A percentile compares a stretch with the other conserved stretches of the same genome.
Conservation (phyloP, 2,113 vertebrate genomes). For the Actinemys pallida region DNA sequence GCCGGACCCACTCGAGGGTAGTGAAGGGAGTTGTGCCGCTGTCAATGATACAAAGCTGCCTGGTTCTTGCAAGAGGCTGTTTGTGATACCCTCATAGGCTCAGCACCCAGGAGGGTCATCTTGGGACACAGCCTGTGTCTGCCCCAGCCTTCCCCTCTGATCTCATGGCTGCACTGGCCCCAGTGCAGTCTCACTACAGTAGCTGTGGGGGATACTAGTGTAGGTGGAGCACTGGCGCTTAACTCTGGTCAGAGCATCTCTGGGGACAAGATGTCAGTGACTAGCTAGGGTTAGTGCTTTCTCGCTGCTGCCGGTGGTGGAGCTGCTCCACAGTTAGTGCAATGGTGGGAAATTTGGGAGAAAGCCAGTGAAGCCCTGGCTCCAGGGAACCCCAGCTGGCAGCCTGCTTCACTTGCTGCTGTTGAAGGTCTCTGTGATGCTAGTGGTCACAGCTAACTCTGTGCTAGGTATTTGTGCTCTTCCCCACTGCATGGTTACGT, state of each 20-base stretch:
- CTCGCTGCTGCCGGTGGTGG: neutral
- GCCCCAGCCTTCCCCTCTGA: neutral
- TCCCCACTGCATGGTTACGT: neutral
- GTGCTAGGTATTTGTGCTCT: neutral
- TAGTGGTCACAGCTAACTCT: neutral
- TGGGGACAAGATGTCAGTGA: neutral
- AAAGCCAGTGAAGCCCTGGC: neutral
- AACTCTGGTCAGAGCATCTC: no score
- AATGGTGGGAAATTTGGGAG: neutral
- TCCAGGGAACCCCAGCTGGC: neutral
- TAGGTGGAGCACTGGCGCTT: no score
- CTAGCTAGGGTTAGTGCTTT: neutral
- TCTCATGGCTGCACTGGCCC: neutral
- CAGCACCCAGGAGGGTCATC: neutral
- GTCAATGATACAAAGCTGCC: no score
- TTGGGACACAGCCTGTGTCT: neutral
- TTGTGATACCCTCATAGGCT: neutral
- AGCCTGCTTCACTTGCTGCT: neutral
- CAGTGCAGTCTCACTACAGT: neutral
- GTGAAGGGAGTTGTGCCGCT: neutral
- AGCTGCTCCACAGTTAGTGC: neutral
- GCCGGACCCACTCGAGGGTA: neutral
- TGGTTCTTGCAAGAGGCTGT: neutral
- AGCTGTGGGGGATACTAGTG: neutral
- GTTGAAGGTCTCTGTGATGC: neutral